Percentiles rank a stretch among this genome's conserved stretches.
These are phyloP conservation scores for Cyclura pinguis DNA, from an alignment of 2,797 vertebrate species.

Conservation along the genomic window DNA sequence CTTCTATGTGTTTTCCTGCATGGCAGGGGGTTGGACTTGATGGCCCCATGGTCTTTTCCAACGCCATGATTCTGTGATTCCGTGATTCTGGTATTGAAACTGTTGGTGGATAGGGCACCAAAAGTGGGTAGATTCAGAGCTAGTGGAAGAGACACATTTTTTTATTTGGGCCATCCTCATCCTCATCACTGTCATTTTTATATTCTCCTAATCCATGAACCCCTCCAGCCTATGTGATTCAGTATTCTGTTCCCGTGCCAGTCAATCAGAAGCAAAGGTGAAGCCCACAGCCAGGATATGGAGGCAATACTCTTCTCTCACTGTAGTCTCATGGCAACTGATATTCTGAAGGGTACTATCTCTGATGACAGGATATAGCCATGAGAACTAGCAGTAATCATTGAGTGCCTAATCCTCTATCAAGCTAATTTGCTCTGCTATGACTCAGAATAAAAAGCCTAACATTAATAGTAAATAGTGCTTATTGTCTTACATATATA, in stretches of 20 bases:
- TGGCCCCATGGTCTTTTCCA: no score
- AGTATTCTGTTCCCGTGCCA: background rate
- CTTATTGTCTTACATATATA: constrained; percentile 3
- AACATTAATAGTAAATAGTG: constrained; percentile 9
- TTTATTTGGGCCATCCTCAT: background rate
- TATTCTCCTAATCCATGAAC: no score
- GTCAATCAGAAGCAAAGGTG: background rate
- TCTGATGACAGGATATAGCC: background rate
- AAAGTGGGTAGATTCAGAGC: no score
- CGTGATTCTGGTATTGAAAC: background rate
- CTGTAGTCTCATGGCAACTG: background rate
- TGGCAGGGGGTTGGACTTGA: no score
- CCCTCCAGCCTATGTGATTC: background rate
- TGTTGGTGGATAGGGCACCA: no score
- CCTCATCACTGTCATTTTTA: background rate
- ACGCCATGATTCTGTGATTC: no score
- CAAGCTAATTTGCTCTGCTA: constrained; percentile 8
- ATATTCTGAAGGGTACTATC: background rate
- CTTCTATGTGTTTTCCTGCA: no score
- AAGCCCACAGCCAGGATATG: background rate
- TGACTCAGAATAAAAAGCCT: constrained; percentile 7
- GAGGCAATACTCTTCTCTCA: background rate
- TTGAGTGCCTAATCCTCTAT: background rate
- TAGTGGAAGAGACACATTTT: background rate
- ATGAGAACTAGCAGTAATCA: background rate